Percentiles rank a stretch among this genome's conserved stretches.
Evolutionary conservation across 2,113 vertebrate genomes (phyloP).

Genomic region (Vidua chalybeata): DNA sequence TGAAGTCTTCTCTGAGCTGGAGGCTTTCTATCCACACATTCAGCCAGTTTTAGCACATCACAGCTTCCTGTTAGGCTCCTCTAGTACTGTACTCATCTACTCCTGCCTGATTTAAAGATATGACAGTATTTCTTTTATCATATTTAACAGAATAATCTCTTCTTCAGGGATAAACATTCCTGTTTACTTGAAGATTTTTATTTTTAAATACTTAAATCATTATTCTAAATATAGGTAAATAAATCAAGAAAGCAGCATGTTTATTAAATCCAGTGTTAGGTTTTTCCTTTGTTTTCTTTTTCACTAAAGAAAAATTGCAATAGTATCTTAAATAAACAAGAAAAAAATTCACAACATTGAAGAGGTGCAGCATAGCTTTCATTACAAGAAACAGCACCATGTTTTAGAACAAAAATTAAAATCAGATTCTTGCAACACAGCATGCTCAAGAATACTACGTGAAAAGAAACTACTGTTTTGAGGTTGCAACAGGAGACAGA

Average conservation of each 20-base stretch:
- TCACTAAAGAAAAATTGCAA: background rate
- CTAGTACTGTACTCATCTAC: background rate
- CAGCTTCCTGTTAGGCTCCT: background rate
- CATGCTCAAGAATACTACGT: background rate
- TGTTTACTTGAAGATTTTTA: background rate
- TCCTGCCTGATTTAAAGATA: background rate
- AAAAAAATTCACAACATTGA: background rate
- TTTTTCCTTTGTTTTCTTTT: background rate
- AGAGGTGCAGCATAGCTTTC: background rate
- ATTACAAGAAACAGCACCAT: background rate
- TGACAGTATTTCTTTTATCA: background rate
- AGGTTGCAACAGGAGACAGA: background rate
- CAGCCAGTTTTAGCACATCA: background rate
- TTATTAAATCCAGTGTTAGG: background rate
- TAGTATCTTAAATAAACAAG: background rate
- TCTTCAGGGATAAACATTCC: background rate
- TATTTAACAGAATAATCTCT: background rate
- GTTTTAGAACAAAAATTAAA: background rate
- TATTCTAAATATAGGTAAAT: background rate
- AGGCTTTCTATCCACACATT: background rate
- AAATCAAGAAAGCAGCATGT: background rate
- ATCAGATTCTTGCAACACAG: background rate
- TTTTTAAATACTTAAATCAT: background rate
- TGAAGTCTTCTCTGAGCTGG: background rate
- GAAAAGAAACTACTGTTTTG: background rate